phyloP scores from a whole-genome alignment of 2,888 invertebrate genomes.

The Xanthorhoe spadicearia region DNA sequence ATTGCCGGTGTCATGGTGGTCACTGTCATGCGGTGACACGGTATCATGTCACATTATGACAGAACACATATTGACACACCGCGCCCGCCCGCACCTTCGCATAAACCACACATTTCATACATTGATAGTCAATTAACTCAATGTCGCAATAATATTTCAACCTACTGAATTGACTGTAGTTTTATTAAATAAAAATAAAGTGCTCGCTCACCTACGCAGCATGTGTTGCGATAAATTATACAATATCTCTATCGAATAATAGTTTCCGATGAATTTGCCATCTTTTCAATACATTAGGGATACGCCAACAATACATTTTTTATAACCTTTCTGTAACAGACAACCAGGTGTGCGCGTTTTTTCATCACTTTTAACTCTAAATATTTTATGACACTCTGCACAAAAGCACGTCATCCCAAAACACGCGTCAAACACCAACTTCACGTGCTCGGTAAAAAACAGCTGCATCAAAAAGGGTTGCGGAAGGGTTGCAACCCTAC shows the following conservation, averaged over 20 bases:
- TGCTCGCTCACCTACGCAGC: slow-evolving; percentile 17
- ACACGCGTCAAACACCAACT: slow-evolving; percentile 44
- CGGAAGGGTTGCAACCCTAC: slow-evolving; percentile 69
- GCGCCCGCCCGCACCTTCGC: slow-evolving; percentile 31
- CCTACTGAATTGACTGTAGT: background rate
- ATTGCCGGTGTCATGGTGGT: slow-evolving; percentile 40
- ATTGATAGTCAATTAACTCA: slow-evolving; percentile 18
- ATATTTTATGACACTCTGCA: slow-evolving; percentile 29
- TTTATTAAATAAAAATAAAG: background rate
- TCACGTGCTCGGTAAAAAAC: slow-evolving; percentile 77
- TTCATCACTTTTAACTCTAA: slow-evolving; percentile 11
- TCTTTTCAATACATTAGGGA: background rate
- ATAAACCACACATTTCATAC: slow-evolving; percentile 32
- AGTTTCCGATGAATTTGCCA: slow-evolving; percentile 5
- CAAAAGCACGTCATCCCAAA: slow-evolving; percentile 33
- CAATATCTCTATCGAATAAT: slow-evolving; percentile 9
- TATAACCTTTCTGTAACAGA: slow-evolving; percentile 5
- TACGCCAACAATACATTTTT: slow-evolving; percentile 10
- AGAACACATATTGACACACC: slow-evolving; percentile 35
- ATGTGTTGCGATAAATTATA: slow-evolving; percentile 1
- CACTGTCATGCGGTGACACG: slow-evolving; percentile 2
- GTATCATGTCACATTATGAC: slow-evolving; percentile 20
- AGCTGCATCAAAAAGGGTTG: slow-evolving; percentile 77
- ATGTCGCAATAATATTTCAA: background rate
- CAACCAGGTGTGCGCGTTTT: slow-evolving; percentile 32